Evolutionary conservation across 2,888 invertebrate species (phyloP).

Genomic region (Meghimatium bilineatum): DNA sequence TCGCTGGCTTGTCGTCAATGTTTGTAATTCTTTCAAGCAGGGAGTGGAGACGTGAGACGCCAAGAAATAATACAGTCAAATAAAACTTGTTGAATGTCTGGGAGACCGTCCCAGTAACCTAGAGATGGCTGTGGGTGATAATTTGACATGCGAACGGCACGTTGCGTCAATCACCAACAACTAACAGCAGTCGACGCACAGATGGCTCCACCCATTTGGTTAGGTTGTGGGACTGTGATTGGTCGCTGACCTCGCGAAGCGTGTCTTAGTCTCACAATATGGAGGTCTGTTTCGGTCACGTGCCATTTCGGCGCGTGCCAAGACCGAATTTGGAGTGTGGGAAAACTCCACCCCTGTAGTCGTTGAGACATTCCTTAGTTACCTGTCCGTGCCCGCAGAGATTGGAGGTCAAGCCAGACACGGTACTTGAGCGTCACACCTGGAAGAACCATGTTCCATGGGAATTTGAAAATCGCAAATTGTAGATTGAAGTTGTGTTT

Average conservation of each 20-base stretch:
- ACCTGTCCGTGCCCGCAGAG: conserved; percentile 25
- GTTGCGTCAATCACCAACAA: conserved; percentile 36
- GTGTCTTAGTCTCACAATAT: conserved; percentile 30
- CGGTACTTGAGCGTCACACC: conserved; percentile 24
- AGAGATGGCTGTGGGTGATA: conserved; percentile 24
- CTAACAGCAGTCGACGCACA: background rate
- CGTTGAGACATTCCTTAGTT: conserved; percentile 36
- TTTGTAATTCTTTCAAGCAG: background rate
- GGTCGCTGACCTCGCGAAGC: conserved; percentile 22
- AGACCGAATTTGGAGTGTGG: conserved; percentile 61
- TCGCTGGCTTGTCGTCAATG: background rate
- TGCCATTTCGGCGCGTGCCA: conserved; percentile 40
- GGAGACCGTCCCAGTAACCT: conserved; percentile 18
- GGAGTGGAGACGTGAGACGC: conserved; percentile 3
- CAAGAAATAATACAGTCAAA: background rate
- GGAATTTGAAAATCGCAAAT: conserved; percentile 44
- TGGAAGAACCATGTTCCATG: conserved; percentile 33
- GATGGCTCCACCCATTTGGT: background rate
- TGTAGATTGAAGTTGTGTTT: too few species aligned
- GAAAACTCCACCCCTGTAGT: conserved; percentile 68
- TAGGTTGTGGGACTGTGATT: background rate
- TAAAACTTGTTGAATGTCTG: conserved; percentile 25
- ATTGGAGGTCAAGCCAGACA: conserved; percentile 23
- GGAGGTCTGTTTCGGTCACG: conserved; percentile 40
- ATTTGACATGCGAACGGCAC: conserved; percentile 37